These are phyloP conservation scores for Xylocopa sonorina DNA, from an alignment of 1,140 invertebrate species.

Conservation along the genomic window DNA sequence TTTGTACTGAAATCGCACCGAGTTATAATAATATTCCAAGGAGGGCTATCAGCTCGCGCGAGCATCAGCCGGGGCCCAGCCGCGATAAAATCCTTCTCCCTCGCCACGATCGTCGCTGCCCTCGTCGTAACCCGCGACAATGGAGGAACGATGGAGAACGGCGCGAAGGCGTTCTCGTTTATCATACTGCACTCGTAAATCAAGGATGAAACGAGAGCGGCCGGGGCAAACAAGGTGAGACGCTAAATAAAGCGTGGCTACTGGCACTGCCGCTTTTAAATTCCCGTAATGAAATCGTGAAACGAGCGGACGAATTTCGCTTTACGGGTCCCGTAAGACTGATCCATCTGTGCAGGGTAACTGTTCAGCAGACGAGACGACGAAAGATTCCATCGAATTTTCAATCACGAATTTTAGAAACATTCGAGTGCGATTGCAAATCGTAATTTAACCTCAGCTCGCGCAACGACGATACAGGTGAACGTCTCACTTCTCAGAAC, in stretches of 20 bases:
- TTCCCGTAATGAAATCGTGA: conserved; percentile 31
- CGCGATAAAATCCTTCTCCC: conserved; percentile 7
- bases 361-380: neutral
- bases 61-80: neutral
- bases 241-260: conserved; percentile 1
- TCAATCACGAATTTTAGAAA: too few species aligned
- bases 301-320: conserved; percentile 21
- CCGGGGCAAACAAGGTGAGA: conserved; percentile 18
- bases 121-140: neutral
- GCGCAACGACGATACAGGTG: too few species aligned
- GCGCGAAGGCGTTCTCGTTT: conserved; percentile 30
- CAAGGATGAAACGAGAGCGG: conserved; percentile 15
- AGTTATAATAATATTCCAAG: neutral
- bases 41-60: neutral
- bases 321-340: conserved; percentile 7
- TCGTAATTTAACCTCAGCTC: too few species aligned
- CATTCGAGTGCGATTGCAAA: neutral
- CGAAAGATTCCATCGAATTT: too few species aligned
- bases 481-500: too few species aligned
- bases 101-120: neutral
- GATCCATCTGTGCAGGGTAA: too few species aligned
- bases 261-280: conserved; percentile 13
- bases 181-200: conserved; percentile 24
- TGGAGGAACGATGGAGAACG: conserved; percentile 19
- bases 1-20: neutral